Base-by-base conservation (phyloP, 2,797 vertebrate species). In the Schizopygopsis malacanthus region DNA sequence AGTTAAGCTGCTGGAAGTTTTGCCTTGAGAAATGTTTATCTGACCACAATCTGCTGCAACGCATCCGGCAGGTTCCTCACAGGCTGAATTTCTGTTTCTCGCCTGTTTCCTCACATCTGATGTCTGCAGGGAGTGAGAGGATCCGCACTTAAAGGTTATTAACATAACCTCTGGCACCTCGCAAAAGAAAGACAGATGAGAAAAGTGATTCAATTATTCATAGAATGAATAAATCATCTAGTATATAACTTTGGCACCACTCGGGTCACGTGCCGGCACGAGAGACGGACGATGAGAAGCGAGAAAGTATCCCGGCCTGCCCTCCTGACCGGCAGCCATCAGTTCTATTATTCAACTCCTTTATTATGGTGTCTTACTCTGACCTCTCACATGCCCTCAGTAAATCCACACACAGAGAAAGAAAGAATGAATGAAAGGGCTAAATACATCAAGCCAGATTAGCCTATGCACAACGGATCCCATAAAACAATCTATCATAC, bases 171-270 rank as follows among this genome's bases (percentile, higher is more conserved):
- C 79, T 88, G 77, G 56, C 54, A 54, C 73, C 77, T 84, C 37
- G 0, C 45, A 67, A 59, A 84, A 82, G 63, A 82, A 41, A 81
- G 76, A 70, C 50, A 39, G 63, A 69, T 86, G 73, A 88, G 78
- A 69, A 77, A 81, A 84, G 45, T 61, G 78, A 83, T 84, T 90
- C 67, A 87, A 87, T 91, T 86, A 90, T 89, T 90, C 87, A 91
- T 77, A 65, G 73, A 33, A 88, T 87, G 77, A 86, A 89, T 86
- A 63, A 90, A 87, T 82, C 83, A 88, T 83, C 56, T 52, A 59
- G 72, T 54, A 79, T 83, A 85, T 83, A 70, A 79, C 82, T 56
- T 54, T 20, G 41, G 63, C 84, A 71, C 45, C 73, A 71, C 72
- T 65, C 41, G 56, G 71, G 82, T 82, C 87, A 86, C 43, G 6